These are phyloP conservation scores for Scaptodrosophila latifasciaeformis DNA, from an alignment of 2,888 invertebrate genomes.

Conservation along the genomic window DNA sequence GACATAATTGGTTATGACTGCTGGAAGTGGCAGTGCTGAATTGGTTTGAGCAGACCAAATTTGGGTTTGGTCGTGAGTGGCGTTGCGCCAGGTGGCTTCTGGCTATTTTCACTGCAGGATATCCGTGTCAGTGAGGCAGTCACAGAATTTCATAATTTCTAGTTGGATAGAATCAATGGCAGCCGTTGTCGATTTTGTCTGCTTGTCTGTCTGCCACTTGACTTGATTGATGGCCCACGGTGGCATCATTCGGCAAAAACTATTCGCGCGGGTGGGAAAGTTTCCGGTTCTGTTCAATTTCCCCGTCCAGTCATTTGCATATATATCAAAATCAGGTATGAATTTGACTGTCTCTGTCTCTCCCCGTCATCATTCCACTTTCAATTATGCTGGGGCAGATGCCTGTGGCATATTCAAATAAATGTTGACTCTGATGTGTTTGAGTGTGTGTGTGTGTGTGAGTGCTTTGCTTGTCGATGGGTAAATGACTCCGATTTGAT, in stretches of 20 bases:
- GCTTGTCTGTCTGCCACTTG: constrained; percentile 35
- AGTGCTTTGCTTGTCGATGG: constrained; percentile 60
- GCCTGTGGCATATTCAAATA: background rate
- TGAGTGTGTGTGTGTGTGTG: constrained; percentile 6
- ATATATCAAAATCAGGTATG: no score
- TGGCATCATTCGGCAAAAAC: no score
- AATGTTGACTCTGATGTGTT: constrained; percentile 2
- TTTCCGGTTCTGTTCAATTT: no score
- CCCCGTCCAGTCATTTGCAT: no score
- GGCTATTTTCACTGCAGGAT: constrained; percentile 39
- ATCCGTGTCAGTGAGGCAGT: constrained; percentile 30
- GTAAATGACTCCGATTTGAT: constrained; percentile 67
- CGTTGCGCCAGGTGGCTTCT: no score
- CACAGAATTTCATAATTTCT: constrained; percentile 53
- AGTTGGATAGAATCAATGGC: constrained; percentile 18
- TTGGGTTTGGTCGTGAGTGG: background rate
- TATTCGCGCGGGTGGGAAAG: no score
- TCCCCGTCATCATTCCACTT: constrained; percentile 26
- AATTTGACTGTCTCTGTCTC: no score
- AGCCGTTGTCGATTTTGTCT: background rate
- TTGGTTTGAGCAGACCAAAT: no score
- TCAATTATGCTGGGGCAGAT: constrained; percentile 1
- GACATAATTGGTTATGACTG: constrained; percentile 52
- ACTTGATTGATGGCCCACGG: constrained; percentile 62
- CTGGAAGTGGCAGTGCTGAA: no score